Percentiles rank a stretch among this genome's conserved stretches.
Conservation (phyloP, 2,797 vertebrate genomes). For the Allobates femoralis region DNA sequence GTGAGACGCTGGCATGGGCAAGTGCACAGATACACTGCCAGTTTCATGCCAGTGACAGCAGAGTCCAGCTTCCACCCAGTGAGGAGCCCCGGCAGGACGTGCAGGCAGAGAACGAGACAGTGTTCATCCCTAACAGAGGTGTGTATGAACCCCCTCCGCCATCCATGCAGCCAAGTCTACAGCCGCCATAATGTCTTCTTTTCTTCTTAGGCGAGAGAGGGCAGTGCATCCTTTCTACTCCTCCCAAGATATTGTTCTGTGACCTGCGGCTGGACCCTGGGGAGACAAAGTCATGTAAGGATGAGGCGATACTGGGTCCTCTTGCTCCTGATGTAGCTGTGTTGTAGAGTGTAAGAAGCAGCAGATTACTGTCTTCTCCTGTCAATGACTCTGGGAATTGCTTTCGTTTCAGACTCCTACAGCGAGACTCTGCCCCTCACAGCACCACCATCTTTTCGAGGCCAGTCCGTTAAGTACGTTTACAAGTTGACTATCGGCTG, state of each 20-base stretch:
- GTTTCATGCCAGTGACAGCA: slow-evolving; percentile 93
- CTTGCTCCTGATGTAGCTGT: neutral
- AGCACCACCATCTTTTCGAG: slow-evolving; percentile 94
- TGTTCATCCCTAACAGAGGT: slow-evolving; percentile 98
- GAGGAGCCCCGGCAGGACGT: slow-evolving; percentile 91
- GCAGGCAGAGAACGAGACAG: slow-evolving; percentile 94
- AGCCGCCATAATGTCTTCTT: neutral
- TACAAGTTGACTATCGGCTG: slow-evolving; percentile 98
- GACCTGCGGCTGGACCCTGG: slow-evolving; percentile 94
- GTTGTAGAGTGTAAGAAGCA: neutral
- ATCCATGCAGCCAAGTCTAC: neutral
- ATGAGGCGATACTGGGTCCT: neutral
- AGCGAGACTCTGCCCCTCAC: slow-evolving; percentile 89
- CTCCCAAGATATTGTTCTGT: slow-evolving; percentile 98
- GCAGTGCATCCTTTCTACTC: slow-evolving; percentile 96
- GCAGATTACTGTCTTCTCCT: neutral
- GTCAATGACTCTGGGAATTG: neutral
- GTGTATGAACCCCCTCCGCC: slow-evolving; percentile 60
- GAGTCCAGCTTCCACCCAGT: slow-evolving; percentile 85
- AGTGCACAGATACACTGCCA: slow-evolving; percentile 98
- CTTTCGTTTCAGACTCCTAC: slow-evolving; percentile 85
- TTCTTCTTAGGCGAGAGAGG: slow-evolving; percentile 88
- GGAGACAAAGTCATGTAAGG: slow-evolving; percentile 93
- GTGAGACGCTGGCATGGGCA: slow-evolving; percentile 97
- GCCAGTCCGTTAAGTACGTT: slow-evolving; percentile 95